Conservation (phyloP, 2,888 invertebrate species). For the Amblyteles armatorius region DNA sequence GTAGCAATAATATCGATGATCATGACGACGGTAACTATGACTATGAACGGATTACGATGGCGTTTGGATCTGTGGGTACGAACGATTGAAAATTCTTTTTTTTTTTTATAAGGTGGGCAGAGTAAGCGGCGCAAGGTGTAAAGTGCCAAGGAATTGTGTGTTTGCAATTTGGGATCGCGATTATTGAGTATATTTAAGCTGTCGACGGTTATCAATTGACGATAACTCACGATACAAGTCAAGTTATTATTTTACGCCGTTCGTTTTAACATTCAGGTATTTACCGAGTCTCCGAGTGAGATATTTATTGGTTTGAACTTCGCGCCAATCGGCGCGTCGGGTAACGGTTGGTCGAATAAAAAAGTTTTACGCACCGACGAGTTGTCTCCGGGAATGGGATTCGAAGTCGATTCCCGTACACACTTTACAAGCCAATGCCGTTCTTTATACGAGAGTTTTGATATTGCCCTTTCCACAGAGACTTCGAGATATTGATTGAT, state of each 20-base stretch:
- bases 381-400: too few relatives aligned
- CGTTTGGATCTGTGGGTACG: conserved; percentile 34
- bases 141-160: conserved; percentile 9
- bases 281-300: neutral
- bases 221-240: neutral
- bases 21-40: conserved; percentile 58
- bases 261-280: neutral
- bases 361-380: too few relatives aligned
- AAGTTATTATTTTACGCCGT: neutral
- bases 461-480: neutral
- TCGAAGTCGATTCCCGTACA: too few relatives aligned
- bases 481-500: neutral
- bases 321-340: too few relatives aligned
- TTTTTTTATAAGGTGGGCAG: neutral
- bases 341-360: too few relatives aligned
- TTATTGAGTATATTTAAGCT: conserved; percentile 8
- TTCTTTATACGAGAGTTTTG: neutral
- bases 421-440: neutral
- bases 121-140: neutral
- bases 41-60: neutral
- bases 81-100: conserved; percentile 6
- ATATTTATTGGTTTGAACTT: neutral
- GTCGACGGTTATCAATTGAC: conserved; percentile 7
- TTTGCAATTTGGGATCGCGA: neutral
- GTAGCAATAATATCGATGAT: conserved; percentile 57